Base-by-base conservation (phyloP, 2,797 vertebrate species). In the Adrianichthys oophorus region DNA sequence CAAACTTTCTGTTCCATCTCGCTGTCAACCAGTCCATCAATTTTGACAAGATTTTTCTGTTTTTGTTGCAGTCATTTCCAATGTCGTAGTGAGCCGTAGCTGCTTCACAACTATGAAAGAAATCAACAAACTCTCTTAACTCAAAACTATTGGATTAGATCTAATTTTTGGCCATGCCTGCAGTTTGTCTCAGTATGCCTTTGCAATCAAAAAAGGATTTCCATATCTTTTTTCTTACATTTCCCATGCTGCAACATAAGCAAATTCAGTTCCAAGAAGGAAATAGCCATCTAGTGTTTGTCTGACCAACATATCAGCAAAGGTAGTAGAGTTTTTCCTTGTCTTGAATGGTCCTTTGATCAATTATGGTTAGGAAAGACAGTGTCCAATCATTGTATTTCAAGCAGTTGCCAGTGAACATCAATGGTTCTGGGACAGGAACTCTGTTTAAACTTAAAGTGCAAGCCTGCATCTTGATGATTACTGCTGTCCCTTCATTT, bases 261-360 rank as follows among this genome's bases (percentile, higher is more conserved):
- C 73, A 29, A 61, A 81, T 45, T 74, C 51, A 1, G 71, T 70
- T 37, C 72, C 24, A 1, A 79, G 66, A 15, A 84, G 32, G 52
- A 76, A 78, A 14, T 70, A 76, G 2, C 62, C 68, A 50, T 78
- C 55, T 1, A 79, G 41, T 10, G 42, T 23, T 44, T 44, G 41
- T 21, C 51, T 40, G 7, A 52, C 14, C 41, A 14, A 41, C 51
- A 23, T 52, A 52, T 52, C 37, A 5, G 4, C 51, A 3, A 41
- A 52, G 19, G 18, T 52, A 55, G 5, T 26, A 29, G 12, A 54
- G 24, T 43, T 43, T 43, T 16, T 54, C 41, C 2, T 43, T 41
- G 4, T 55, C 23, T 7, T 8, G 52, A 7, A 55, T 44, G 8
- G 17, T 55, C 41, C 44, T 44, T 29, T 55, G 52, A 10, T 72